Evolutionary conservation across 2,797 vertebrate species (phyloP), one percentile per base, ranked within the genome.

Genomic region (Picus viridis): DNA sequence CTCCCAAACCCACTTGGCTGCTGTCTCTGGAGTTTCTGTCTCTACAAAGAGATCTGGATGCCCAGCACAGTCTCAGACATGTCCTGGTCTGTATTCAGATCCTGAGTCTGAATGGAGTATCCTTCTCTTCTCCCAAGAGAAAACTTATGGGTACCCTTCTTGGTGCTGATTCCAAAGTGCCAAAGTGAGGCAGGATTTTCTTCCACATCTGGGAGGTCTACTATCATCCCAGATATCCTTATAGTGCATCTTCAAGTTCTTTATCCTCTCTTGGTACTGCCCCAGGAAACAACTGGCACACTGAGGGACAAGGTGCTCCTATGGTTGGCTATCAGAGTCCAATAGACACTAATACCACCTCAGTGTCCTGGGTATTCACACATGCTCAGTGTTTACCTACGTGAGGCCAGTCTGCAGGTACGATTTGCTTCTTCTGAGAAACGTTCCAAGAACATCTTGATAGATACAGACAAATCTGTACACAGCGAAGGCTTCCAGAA

Each of bases 1-100:
- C 95, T 96, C 96, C 96, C 95, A 96, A 96, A 96, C 96, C 96
- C 96, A 95, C 92, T 96, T 96, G 96, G 96, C 93, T 95, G 93
- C 94, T 96, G 96, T 96, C 57, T 96, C 94, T 96, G 96, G 95
- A 96, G 95, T 96, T 96, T 96, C 91, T 96, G 93, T 95, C 79
- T 96, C 95, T 95, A 95, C 83, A 96, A 96, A 95, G 94, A 96
- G 92, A 92, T 90, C 93, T 96, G 95, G 96, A 91, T 94, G 95
- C 92, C 94, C 96, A 96, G 95, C 84, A 96, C 93, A 96, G 95
- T 96, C 90, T 93, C 95, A 96, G 92, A 95, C 94, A 96, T 96
- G 93, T 96, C 92, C 96, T 96, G 95, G 90, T 94, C 93, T 96
- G 92, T 95, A 96, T 94, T 96, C 90, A 93, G 93, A 96, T 96